Evolutionary conservation across 2,888 invertebrate species (phyloP).

Genomic region (Nebria brevicollis): DNA sequence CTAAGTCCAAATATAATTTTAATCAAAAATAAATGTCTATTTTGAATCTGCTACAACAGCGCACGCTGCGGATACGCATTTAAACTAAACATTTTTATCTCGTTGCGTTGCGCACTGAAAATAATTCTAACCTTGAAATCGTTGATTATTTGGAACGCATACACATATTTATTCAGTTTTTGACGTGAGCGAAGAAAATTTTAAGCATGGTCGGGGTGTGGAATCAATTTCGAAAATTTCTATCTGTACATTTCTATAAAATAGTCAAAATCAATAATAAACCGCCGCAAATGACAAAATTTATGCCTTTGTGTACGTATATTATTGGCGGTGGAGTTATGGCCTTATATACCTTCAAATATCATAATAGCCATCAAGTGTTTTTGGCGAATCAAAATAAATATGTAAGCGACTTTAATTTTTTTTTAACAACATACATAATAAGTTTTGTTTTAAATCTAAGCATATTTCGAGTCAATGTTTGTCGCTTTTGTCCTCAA

Average conservation of each 20-base stretch:
- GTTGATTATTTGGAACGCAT: background rate
- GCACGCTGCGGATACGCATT: too few species aligned
- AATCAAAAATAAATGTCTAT: too few species aligned
- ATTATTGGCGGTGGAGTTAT: slow-evolving; percentile 31
- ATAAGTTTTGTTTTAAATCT: slow-evolving; percentile 9
- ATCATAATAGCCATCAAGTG: slow-evolving; percentile 23
- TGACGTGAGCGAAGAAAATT: background rate
- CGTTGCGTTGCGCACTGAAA: background rate
- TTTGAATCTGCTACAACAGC: too few species aligned
- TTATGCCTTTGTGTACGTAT: slow-evolving; percentile 38
- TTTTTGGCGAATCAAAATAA: slow-evolving; percentile 29
- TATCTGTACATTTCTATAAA: background rate
- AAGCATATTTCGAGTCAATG: too few species aligned
- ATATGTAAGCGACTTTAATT: slow-evolving; percentile 19
- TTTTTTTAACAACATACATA: slow-evolving; percentile 41
- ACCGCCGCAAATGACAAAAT: background rate
- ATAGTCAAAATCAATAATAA: background rate
- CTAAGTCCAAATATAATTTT: too few species aligned
- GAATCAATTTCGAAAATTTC: background rate
- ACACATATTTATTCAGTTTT: background rate
- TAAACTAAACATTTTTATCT: too few species aligned
- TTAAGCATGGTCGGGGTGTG: background rate
- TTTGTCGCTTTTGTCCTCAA: too few species aligned
- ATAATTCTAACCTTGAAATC: background rate
- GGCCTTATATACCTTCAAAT: slow-evolving; percentile 27